phyloP scores from a whole-genome alignment of 2,888 invertebrate genomes.

The Stenichneumon culpator region DNA sequence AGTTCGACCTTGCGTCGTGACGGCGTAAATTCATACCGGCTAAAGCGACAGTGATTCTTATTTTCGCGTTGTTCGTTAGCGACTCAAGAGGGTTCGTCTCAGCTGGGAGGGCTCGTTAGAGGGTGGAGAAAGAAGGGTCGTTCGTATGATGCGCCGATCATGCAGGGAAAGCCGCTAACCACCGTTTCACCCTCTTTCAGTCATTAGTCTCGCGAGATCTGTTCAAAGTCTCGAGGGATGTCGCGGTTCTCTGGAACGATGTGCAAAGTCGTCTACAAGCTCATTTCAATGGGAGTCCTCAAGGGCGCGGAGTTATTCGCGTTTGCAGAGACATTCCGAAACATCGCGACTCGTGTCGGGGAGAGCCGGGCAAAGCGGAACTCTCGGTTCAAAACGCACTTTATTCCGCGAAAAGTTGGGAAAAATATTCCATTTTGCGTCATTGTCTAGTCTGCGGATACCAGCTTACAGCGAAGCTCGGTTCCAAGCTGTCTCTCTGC shows the following conservation, averaged over 20 bases:
- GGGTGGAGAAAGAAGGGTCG: neutral
- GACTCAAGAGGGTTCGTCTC: neutral
- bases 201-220: constrained; percentile 11
- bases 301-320: neutral
- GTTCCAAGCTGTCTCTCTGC: neutral
- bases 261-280: neutral
- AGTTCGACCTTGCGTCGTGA: neutral
- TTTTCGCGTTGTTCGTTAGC: constrained; percentile 3
- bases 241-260: neutral
- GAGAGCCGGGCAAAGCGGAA: neutral
- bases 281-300: neutral
- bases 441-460: no score
- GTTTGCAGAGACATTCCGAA: neutral
- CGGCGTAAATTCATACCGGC: neutral
- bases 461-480: no score
- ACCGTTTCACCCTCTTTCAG: neutral
- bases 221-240: constrained; percentile 1
- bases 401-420: no score
- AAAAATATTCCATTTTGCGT: no score
- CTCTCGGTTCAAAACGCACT: no score
- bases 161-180: neutral
- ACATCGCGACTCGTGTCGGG: neutral
- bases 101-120: neutral
- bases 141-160: neutral
- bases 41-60: neutral